Evolutionary conservation across 2,113 vertebrate species (phyloP).

Genomic region (Sminthopsis crassicaudata): DNA sequence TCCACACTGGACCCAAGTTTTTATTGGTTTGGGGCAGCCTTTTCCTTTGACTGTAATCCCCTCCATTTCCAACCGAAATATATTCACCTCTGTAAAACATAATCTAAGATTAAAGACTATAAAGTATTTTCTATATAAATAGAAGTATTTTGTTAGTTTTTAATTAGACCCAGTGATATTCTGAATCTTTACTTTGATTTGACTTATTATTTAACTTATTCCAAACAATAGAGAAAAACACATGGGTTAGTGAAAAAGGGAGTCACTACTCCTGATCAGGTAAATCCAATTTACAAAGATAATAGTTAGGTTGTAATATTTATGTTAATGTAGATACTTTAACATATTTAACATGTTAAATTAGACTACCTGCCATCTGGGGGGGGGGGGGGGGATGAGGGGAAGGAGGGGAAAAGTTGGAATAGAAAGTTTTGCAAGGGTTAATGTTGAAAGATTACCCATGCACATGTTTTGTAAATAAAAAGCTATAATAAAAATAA

Average conservation of each 20-base stretch:
- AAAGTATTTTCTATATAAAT: conserved; percentile 1
- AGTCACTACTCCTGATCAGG: not conserved
- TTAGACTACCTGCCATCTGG: too few relatives aligned
- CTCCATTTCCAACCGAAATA: conserved; percentile 94
- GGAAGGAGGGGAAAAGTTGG: too few relatives aligned
- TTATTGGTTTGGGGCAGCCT: conserved; percentile 98
- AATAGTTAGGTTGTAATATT: not conserved
- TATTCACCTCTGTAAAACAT: conserved; percentile 90
- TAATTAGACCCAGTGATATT: not conserved
- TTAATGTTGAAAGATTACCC: too few relatives aligned
- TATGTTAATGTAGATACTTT: not conserved
- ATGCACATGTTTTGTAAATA: too few relatives aligned
- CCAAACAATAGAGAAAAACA: not conserved
- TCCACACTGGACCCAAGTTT: conserved; percentile 98
- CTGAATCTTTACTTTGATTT: not conserved
- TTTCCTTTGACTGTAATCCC: conserved; percentile 97
- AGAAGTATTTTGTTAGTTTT: not conserved
- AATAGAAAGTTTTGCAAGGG: too few relatives aligned
- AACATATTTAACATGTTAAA: too few relatives aligned
- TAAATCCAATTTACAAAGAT: not conserved
- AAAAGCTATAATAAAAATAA: too few relatives aligned
- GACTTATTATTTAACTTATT: not conserved
- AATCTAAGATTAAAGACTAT: conserved; percentile 62
- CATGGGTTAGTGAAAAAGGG: not conserved
- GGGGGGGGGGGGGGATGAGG: too few relatives aligned